These are phyloP conservation scores for Brachynemurus nebulosus DNA, from an alignment of 2,888 invertebrate species.

Conservation along the genomic window DNA sequence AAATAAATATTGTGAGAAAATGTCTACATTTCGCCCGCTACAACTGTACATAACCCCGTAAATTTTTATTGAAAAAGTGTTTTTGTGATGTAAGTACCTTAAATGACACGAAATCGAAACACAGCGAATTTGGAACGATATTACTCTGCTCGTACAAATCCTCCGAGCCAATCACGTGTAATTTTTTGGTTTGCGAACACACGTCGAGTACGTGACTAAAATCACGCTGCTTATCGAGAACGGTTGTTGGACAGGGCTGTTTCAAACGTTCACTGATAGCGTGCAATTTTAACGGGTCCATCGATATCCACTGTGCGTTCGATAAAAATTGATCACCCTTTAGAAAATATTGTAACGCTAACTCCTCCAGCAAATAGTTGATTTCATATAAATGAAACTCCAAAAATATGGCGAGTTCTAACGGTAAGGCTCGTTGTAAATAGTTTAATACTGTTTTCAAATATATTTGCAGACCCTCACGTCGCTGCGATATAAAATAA, in stretches of 20 bases:
- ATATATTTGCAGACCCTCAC: constrained; percentile 67
- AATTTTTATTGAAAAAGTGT: neutral
- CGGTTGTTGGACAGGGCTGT: constrained; percentile 69
- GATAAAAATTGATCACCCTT: constrained; percentile 55
- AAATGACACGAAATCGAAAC: constrained; percentile 72
- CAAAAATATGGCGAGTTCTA: constrained; percentile 68
- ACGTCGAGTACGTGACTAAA: constrained; percentile 86
- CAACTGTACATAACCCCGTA: too few species aligned
- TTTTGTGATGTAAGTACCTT: constrained; percentile 35
- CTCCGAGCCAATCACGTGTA: constrained; percentile 52
- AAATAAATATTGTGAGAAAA: too few species aligned
- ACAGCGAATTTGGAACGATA: constrained; percentile 64
- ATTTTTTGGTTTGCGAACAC: constrained; percentile 55
- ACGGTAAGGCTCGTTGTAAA: constrained; percentile 65
- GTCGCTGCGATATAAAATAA: constrained; percentile 71
- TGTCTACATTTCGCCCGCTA: too few species aligned
- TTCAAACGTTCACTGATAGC: constrained; percentile 82
- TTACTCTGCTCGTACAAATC: constrained; percentile 67
- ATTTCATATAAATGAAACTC: constrained; percentile 85
- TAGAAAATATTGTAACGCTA: constrained; percentile 64
- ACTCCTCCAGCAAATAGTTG: constrained; percentile 66
- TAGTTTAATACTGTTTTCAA: constrained; percentile 61
- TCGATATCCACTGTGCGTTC: constrained; percentile 46
- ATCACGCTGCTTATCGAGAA: constrained; percentile 68
- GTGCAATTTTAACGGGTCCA: constrained; percentile 71